Percentiles rank a stretch among this genome's conserved stretches.
These are phyloP conservation scores for Paelopatides confundens DNA, from an alignment of 53 echinoderm and acorn worm species.

Conservation along the genomic window DNA sequence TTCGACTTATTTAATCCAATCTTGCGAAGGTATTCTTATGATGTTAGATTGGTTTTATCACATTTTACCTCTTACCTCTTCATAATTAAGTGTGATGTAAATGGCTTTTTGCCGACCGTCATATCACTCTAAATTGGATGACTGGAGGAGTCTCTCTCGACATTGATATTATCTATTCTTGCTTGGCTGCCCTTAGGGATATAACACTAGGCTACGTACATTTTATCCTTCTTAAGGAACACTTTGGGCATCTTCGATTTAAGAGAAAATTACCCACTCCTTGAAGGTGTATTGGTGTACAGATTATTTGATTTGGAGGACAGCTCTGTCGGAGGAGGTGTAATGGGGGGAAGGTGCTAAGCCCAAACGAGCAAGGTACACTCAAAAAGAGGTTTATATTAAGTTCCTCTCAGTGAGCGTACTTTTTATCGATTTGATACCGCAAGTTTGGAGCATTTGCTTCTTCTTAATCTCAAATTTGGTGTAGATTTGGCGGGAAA, in stretches of 20 bases:
- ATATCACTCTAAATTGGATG: slow-evolving; percentile 38
- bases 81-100: slow-evolving; percentile 51
- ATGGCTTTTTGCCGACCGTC: slow-evolving; percentile 47
- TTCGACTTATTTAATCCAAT: slow-evolving; percentile 58
- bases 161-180: slow-evolving; percentile 31
- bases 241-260: slow-evolving; percentile 47
- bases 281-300: slow-evolving; percentile 18
- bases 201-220: slow-evolving; percentile 46
- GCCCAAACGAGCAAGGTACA: slow-evolving; percentile 30
- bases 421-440: slow-evolving; percentile 31
- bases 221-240: slow-evolving; percentile 16
- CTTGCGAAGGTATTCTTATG: slow-evolving; percentile 32
- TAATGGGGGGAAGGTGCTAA: slow-evolving; percentile 48
- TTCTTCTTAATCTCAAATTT: slow-evolving; percentile 46
- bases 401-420: slow-evolving; percentile 23
- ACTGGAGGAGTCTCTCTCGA: not conserved
- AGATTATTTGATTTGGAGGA: slow-evolving; percentile 51
- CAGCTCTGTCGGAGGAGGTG: slow-evolving; percentile 31
- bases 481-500: slow-evolving; percentile 5
- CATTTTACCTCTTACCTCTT: slow-evolving; percentile 16
- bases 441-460: slow-evolving; percentile 13
- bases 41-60: slow-evolving; percentile 53
- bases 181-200: slow-evolving; percentile 31
- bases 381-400: slow-evolving; percentile 36
- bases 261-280: slow-evolving; percentile 48